Evolutionary conservation across 2,888 invertebrate genomes (phyloP), one percentile per base, ranked within the genome.

Genomic region (Ormyrus rosae): DNA sequence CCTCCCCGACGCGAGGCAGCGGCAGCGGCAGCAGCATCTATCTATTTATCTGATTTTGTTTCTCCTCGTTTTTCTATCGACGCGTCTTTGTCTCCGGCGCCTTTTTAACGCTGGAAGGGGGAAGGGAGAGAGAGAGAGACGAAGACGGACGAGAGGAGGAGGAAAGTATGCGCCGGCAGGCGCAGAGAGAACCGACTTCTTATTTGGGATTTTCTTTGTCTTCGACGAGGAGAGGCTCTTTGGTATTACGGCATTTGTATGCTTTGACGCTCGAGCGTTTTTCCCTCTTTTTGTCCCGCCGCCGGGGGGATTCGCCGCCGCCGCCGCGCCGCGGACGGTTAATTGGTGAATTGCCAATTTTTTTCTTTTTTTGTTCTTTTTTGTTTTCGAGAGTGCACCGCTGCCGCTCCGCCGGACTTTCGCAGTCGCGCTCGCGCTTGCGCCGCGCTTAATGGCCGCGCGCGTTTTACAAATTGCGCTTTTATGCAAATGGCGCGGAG

Each of bases 151-250:
- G n/a, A 50, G 50, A 50, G 11, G 50, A n/a, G n/a, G 74, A 65
- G 74, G 50, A 65, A 74, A 65, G 65, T 74, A 65, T 74, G 74
- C 34, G 34, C 34, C 34, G 34, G 73, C 56, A 45, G 46, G 13
- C 51, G 34, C 34, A 4, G 34, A 34, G 34, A 34, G 34, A 34
- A 34, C 3, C 34, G 34, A 34, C 72, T 80, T 72, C 64, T 76
- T 80, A 76, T 81, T 81, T 77, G 61, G 76, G 56, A 60, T 81
- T 81, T 69, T 77, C 81, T 81, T 73, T 77, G 77, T 81, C 72
- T 76, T 50, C 50, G 46, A 34, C 46, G 34, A 34, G 34, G 34
- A 34, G 34, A 34, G 71, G 71, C 79, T 45, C 13, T 34, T 58
- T 48, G 19, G 56, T 11, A 51, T 8, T 51, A 9, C 51, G 55